Base-by-base conservation (phyloP, 2,797 vertebrate genomes). In the Gallinago nigripennis region DNA sequence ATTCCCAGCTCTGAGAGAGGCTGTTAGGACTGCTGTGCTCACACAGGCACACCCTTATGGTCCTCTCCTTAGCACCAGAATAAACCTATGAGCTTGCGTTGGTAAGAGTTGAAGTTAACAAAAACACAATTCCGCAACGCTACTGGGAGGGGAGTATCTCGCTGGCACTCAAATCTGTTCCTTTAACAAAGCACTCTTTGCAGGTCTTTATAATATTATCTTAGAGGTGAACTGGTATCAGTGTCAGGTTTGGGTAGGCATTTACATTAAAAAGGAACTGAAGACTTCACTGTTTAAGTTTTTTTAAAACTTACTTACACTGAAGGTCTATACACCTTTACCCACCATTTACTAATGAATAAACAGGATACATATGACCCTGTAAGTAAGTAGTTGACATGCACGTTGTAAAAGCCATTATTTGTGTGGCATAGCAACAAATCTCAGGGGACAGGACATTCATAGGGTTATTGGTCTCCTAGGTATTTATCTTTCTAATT, bases 401-500 rank as follows among this genome's bases (percentile, higher is more conserved):
- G 50, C 45, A 53, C 48, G 16, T 82, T 53, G 17, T 86, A 85
- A 95, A 86, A 90, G 64, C 31, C 31, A 31, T 91, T 30, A 46
- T 93, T 91, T 79, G 43, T 56, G 53, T 72, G 87, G 33, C 73
- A 63, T 61, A 91, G 68, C 58, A 95, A 56, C 68, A 45, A 23
- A 68, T 88, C 73, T 70, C 57, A 33, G 51, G 54, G 54, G 82
- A 84, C 41, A 35, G 61, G 65, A 50, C 75, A 88, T 91, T 88
- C 83, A 31, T 12, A 37, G 45, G 45, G 12, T 71, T 90, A 70
- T 65, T 63, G 8, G 60, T 93, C 68, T 93, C 72, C 63, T 60
- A 78, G 53, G 71, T 95, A 68, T 96, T 94, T 95, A 57, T 87
- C 25, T 45, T 86, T 86, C 66, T 93, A 48, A 84, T 86, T 94